phyloP scores from a whole-genome alignment of 2,888 invertebrate genomes.

The Morinoia aosen region DNA sequence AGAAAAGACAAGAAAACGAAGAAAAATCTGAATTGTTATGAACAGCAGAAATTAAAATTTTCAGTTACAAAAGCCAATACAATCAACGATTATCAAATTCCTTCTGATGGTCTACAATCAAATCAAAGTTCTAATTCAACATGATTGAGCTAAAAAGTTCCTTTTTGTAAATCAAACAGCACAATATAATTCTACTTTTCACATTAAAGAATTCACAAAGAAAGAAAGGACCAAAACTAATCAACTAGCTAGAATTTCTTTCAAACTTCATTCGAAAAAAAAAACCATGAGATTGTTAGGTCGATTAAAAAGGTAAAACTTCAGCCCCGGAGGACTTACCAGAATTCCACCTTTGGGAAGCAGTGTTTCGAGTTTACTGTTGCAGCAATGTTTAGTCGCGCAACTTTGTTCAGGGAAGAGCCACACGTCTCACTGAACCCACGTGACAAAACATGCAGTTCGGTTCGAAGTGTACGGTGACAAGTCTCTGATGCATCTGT shows the following conservation, averaged over 20 bases:
- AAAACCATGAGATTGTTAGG: neutral
- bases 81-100: neutral
- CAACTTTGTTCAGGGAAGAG: neutral
- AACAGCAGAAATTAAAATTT: neutral
- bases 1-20: neutral
- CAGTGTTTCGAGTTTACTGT: neutral
- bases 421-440: neutral
- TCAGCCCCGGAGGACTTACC: neutral
- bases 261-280: neutral
- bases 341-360: neutral
- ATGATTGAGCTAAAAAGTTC: neutral
- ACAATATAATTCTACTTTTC: neutral
- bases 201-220: neutral
- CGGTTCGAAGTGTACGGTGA: neutral
- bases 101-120: neutral
- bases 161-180: neutral
- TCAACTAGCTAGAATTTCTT: neutral
- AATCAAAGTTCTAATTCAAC: neutral
- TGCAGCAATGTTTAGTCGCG: neutral
- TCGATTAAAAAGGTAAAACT: neutral
- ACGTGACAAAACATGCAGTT: neutral
- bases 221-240: neutral
- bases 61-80: neutral
- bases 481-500: neutral
- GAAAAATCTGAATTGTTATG: neutral